Base-by-base conservation (phyloP, 2,113 vertebrate species). In the Cinclus cinclus region DNA sequence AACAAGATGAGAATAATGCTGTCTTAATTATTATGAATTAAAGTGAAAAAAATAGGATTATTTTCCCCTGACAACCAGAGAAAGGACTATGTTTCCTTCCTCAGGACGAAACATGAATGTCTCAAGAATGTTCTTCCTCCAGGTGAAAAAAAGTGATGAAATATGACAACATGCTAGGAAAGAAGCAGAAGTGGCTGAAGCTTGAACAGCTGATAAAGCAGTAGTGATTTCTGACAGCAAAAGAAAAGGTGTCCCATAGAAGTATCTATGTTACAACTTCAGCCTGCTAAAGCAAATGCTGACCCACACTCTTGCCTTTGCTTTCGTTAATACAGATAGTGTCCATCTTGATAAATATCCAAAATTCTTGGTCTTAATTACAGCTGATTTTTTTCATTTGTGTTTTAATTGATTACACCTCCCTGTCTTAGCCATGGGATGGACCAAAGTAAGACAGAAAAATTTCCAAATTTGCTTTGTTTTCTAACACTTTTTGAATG, bases 1-100 rank as follows among this genome's bases (percentile, higher is more conserved):
- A 94, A 65, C 35, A 91, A 58, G 92, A 59, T 11, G 47, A 88
- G 15, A 93, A 56, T 25, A 83, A 83, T 10, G 21, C 39, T 58
- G 3, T 64, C 25, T 75, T 84, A 58, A 58, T 85, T 79, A 41
- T 31, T 56, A 50, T 13, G 7, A 24, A 76, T 67, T 62, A 21
- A 87, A 71, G 23, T 50, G 24, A 2, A 41, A 33, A 52, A 30
- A 44, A 1, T 0, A 11, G 3, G 11, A 3, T 5, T 21, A 33
- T 78, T 59, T 52, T 27, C 10, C 6, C 25, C 55, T 90, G 49
- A 59, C 90, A 89, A 92, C 20, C 30, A 39, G 62, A 55, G 41
- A 25, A 74, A 18, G 15, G 71, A 44, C 16, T 47, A 6, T 23
- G 3, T 50, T 68, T 83, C 18, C 10, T 75, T 67, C 21, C 84